phyloP scores from a whole-genome alignment of 2,888 invertebrate genomes.

The Tetramorium bicarinatum region DNA sequence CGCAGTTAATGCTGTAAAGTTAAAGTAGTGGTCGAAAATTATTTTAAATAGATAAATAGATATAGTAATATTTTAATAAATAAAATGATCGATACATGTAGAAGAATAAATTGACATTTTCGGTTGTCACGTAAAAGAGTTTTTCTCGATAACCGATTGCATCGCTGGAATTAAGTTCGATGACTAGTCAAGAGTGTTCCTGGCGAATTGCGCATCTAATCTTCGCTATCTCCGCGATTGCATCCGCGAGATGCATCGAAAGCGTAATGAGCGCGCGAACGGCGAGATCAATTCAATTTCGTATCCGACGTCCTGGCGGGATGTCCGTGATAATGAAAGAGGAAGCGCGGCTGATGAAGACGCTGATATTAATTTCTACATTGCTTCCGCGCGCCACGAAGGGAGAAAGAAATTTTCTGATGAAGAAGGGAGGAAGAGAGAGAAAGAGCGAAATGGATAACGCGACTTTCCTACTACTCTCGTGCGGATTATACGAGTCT shows the following conservation, averaged over 20 bases:
- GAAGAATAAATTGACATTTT: not conserved
- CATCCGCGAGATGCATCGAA: constrained; percentile 4
- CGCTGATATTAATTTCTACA: constrained; percentile 51
- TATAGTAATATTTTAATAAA: not conserved
- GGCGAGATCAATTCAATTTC: constrained; percentile 51
- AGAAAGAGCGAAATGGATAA: not conserved
- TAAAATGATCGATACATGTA: not conserved
- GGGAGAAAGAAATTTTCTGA: not conserved
- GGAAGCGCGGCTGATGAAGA: constrained; percentile 43
- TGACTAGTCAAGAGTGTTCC: not conserved
- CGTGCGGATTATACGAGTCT: constrained; percentile 34
- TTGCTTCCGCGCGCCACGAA: constrained; percentile 6
- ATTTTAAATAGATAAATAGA: not conserved
- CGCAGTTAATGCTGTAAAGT: not conserved
- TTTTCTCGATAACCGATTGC: not conserved
- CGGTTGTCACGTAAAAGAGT: not conserved
- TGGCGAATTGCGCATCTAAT: not conserved
- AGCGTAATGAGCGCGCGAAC: constrained; percentile 11
- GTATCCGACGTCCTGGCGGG: constrained; percentile 7
- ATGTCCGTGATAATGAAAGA: constrained; percentile 51
- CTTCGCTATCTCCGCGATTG: not conserved
- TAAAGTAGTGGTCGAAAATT: not conserved
- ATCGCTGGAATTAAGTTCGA: not conserved
- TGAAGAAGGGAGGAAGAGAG: not conserved
- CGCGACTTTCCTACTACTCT: constrained; percentile 6